phyloP scores from a whole-genome alignment of 2,113 vertebrate genomes.

The Pseudorasbora parva region DNA sequence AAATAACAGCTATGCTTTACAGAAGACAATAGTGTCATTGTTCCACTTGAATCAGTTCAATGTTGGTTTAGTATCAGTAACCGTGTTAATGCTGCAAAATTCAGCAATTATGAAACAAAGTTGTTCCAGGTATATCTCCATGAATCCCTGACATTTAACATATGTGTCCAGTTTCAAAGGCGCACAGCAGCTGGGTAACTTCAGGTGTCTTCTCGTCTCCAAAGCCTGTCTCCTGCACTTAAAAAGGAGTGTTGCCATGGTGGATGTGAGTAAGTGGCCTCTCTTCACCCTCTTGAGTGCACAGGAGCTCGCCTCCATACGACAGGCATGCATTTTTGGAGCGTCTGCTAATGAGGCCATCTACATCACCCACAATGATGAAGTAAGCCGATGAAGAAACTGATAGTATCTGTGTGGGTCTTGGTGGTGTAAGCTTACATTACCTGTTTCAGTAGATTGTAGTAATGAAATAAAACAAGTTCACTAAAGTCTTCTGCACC shows the following conservation, averaged over 20 bases:
- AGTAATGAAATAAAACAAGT: neutral
- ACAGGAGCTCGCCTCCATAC: conserved; percentile 84
- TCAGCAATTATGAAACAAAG: too few species aligned
- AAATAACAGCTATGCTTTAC: too few species aligned
- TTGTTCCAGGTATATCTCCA: too few species aligned
- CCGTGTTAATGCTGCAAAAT: too few species aligned
- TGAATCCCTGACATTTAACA: too few species aligned
- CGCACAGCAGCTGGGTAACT: neutral
- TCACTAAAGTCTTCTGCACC: neutral
- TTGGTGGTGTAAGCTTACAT: neutral
- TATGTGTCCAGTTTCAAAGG: neutral
- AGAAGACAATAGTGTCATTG: too few species aligned
- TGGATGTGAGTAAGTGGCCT: conserved; percentile 96
- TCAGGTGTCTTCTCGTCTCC: neutral
- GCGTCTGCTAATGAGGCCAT: conserved; percentile 92
- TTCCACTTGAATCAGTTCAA: too few species aligned
- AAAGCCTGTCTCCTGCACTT: neutral
- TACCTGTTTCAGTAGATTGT: neutral
- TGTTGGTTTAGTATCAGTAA: too few species aligned
- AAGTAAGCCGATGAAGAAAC: conserved; percentile 76
- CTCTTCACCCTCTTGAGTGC: conserved; percentile 89
- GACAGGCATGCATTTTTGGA: conserved; percentile 92
- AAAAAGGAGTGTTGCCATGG: conserved; percentile 75
- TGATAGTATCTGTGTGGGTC: neutral
- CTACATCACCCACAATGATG: conserved; percentile 86